These are phyloP conservation scores for Siphlonurus alternatus DNA, from an alignment of 2,888 invertebrate species.

Conservation along the genomic window DNA sequence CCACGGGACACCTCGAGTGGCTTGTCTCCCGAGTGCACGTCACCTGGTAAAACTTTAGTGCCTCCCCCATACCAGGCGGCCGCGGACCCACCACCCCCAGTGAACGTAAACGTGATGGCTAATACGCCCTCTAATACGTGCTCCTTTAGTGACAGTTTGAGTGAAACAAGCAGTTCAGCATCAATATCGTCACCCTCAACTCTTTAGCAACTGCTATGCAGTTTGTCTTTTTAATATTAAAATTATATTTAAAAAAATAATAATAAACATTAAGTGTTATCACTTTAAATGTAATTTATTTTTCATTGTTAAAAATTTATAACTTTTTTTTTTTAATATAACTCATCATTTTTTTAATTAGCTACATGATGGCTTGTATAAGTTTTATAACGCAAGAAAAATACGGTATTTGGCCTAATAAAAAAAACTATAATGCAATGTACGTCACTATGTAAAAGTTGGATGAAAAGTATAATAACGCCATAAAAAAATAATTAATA, in stretches of 20 bases:
- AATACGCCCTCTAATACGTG: background rate
- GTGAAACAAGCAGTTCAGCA: background rate
- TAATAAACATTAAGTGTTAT: background rate
- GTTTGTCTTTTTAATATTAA: background rate
- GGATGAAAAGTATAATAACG: no score
- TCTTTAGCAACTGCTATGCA: background rate
- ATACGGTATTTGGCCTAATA: no score
- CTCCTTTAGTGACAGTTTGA: background rate
- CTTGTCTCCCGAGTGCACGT: conserved; percentile 17
- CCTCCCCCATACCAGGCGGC: conserved; percentile 17
- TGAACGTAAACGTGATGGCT: background rate
- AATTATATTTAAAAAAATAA: no score
- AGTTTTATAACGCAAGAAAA: no score
- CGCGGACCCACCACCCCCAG: background rate
- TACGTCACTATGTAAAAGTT: no score
- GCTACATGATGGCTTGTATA: no score
- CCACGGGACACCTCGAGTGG: conserved; percentile 11
- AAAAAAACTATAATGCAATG: no score
- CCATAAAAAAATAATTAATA: no score
- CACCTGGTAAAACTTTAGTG: conserved; percentile 18
- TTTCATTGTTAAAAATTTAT: no score
- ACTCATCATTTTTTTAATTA: no score
- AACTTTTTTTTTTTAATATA: no score
- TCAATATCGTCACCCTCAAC: background rate
- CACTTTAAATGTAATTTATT: background rate